These are phyloP conservation scores for Xylocampa areola DNA, from an alignment of 2,888 invertebrate species.

Conservation along the genomic window DNA sequence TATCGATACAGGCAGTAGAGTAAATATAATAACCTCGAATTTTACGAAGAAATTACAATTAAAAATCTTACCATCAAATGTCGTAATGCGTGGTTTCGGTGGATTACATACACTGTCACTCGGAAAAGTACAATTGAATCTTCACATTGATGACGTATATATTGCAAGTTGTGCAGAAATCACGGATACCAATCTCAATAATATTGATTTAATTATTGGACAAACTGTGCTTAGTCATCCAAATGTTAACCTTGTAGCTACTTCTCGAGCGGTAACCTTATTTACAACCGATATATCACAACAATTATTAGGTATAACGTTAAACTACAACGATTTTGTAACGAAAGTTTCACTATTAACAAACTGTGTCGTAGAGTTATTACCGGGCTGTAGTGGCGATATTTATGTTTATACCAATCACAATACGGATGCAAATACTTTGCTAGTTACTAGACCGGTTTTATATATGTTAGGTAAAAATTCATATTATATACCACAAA, in stretches of 20 bases:
- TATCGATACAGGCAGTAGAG: slow-evolving; percentile 22
- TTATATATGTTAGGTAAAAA: not conserved
- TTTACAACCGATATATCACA: not conserved
- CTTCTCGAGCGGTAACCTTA: too few relatives aligned
- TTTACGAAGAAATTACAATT: too few relatives aligned
- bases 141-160: too few relatives aligned
- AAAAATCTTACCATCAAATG: too few relatives aligned
- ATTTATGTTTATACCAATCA: not conserved
- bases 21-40: slow-evolving; percentile 20
- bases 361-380: not conserved
- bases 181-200: too few relatives aligned
- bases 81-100: too few relatives aligned
- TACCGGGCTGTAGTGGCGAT: not conserved
- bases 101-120: too few relatives aligned
- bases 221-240: too few relatives aligned
- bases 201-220: not conserved
- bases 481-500: slow-evolving; percentile 8
- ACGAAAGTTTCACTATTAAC: slow-evolving; percentile 3
- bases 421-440: not conserved
- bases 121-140: too few relatives aligned
- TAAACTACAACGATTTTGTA: not conserved
- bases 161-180: too few relatives aligned
- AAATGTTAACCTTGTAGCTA: too few relatives aligned
- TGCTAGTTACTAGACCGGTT: not conserved
- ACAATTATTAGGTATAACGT: slow-evolving; percentile 1